Conservation (phyloP, 2,113 vertebrate genomes). For the Gobius niger region DNA sequence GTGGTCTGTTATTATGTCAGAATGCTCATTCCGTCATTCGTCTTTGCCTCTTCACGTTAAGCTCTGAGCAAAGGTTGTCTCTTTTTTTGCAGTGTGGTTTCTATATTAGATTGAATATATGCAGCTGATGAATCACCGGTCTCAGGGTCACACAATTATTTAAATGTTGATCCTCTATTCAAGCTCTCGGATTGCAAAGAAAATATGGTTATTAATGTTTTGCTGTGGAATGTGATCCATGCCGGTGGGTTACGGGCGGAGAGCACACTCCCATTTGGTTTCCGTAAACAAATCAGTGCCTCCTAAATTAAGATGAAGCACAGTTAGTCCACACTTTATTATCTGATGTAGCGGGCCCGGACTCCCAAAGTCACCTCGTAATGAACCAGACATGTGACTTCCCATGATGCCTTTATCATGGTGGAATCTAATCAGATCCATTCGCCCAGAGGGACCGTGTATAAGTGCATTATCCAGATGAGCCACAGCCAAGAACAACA, state of each 20-base stretch:
- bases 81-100: neutral
- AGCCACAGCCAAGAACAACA: constrained; percentile 61
- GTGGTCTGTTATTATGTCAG: too few species aligned
- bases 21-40: too few species aligned
- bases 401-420: constrained; percentile 59
- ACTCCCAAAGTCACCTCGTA: constrained; percentile 45
- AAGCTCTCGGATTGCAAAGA: constrained; percentile 1
- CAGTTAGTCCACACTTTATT: constrained; percentile 42
- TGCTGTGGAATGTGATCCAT: constrained; percentile 1
- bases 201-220: constrained; percentile 6
- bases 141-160: constrained; percentile 1
- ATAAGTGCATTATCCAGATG: constrained; percentile 74
- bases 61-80: neutral
- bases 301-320: constrained; percentile 41
- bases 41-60: neutral
- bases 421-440: constrained; percentile 69
- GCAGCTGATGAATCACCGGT: neutral
- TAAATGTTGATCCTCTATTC: neutral
- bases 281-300: constrained; percentile 28
- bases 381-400: constrained; percentile 57
- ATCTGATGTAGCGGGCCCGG: constrained; percentile 38
- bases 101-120: neutral
- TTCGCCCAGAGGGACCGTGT: constrained; percentile 46
- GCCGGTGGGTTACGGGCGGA: constrained; percentile 3
- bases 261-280: constrained; percentile 12